phyloP scores from a whole-genome alignment of 2,113 vertebrate genomes.

The Vidua macroura region DNA sequence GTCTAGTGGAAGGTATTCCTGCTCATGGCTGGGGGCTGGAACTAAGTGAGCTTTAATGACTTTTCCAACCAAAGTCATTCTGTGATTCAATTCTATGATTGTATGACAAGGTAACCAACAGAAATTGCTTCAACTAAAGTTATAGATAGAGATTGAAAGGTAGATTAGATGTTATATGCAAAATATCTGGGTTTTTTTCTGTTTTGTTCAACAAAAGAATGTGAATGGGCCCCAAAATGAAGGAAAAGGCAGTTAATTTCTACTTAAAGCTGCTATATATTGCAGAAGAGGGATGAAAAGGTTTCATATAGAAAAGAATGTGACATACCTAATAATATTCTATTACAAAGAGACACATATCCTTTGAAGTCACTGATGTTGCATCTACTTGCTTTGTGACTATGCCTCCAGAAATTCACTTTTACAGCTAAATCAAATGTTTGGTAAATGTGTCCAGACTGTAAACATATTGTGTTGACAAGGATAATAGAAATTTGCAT shows the following conservation, averaged over 20 bases:
- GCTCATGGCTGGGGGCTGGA: background rate
- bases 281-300: background rate
- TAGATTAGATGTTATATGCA: background rate
- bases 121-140: background rate
- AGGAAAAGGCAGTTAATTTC: background rate
- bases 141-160: background rate
- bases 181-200: background rate
- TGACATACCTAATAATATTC: background rate
- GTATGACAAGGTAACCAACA: background rate
- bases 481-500: constrained; percentile 1
- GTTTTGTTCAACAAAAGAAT: background rate
- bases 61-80: background rate
- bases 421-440: background rate
- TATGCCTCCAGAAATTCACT: background rate
- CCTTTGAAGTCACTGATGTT: background rate
- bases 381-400: background rate
- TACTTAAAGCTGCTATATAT: background rate
- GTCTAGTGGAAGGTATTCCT: background rate
- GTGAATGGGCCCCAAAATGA: background rate
- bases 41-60: background rate
- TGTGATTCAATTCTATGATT: background rate
- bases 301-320: background rate
- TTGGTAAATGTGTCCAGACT: background rate
- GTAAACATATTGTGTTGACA: background rate
- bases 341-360: rapidly evolving